A percentile compares a stretch with the other conserved stretches of the same genome.
phyloP scores from a whole-genome alignment of 37 sponge, comb jelly and placozoan genomes.

The Chondrilla cf. caribensis region DNA sequence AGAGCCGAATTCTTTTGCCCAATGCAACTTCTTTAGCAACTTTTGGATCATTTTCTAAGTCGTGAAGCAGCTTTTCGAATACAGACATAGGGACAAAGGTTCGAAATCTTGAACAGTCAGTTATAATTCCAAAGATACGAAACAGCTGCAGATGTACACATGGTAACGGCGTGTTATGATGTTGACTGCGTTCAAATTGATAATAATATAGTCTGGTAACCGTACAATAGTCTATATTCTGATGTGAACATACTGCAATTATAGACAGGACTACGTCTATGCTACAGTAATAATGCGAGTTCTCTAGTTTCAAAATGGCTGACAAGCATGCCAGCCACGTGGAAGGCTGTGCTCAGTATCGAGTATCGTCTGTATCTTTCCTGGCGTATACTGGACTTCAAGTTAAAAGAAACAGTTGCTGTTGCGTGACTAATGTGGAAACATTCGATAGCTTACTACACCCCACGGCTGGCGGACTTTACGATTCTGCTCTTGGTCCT shows the following conservation, averaged over 20 bases:
- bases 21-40: constrained; percentile 55
- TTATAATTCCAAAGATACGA: no score
- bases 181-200: no score
- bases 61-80: constrained; percentile 9
- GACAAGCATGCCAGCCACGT: not conserved
- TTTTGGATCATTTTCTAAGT: constrained; percentile 29
- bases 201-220: no score
- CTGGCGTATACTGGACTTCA: constrained; percentile 61
- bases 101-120: no score
- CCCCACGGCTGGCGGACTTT: constrained; percentile 82
- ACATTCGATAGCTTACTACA: constrained; percentile 82
- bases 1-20: constrained; percentile 74
- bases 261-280: no score
- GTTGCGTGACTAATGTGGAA: constrained; percentile 74
- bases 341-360: not conserved
- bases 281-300: no score
- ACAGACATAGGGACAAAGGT: not conserved
- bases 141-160: not conserved
- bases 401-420: constrained; percentile 65
- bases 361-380: constrained; percentile 64
- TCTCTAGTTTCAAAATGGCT: no score
- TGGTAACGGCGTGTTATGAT: not conserved
- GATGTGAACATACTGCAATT: no score
- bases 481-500: constrained; percentile 92
- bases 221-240: no score